Conservation (phyloP, 2,888 invertebrate genomes). For the Liposcelis brunnea region DNA sequence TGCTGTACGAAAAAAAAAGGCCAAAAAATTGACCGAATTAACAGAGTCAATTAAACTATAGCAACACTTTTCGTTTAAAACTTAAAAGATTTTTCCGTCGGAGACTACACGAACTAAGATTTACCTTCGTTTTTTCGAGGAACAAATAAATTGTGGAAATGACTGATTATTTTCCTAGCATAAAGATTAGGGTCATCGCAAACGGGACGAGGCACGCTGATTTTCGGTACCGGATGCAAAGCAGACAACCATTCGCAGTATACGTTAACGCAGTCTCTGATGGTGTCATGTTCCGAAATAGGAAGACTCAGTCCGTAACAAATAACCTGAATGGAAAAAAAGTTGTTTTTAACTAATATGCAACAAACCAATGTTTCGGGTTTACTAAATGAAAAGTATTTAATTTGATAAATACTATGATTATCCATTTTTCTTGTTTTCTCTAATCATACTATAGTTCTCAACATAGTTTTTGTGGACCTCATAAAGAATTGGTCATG, state of each 20-base stretch:
- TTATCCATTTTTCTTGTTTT: too few relatives aligned
- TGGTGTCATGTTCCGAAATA: conserved; percentile 78
- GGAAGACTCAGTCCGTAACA: conserved; percentile 85
- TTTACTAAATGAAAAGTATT: conserved; percentile 4
- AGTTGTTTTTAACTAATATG: conserved; percentile 5
- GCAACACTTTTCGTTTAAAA: background rate
- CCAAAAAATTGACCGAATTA: conserved; percentile 7
- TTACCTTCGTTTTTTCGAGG: conserved; percentile 86
- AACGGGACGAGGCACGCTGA: conserved; percentile 78
- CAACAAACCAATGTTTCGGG: conserved; percentile 8
- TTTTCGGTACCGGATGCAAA: conserved; percentile 62
- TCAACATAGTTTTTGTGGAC: too few relatives aligned
- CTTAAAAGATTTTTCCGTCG: conserved; percentile 1
- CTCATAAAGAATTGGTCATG: too few relatives aligned
- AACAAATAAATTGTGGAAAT: conserved; percentile 87
- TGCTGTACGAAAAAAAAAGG: conserved; percentile 32
- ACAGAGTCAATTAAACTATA: background rate
- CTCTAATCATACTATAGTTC: too few relatives aligned
- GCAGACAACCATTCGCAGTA: conserved; percentile 95
- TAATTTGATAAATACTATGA: background rate
- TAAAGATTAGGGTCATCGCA: conserved; percentile 79
- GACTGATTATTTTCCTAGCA: conserved; percentile 74
- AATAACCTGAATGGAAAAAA: conserved; percentile 49
- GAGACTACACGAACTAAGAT: conserved; percentile 17
- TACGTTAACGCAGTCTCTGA: conserved; percentile 89